Conservation (phyloP, 2,797 vertebrate genomes). For the Trachops cirrhosus region DNA sequence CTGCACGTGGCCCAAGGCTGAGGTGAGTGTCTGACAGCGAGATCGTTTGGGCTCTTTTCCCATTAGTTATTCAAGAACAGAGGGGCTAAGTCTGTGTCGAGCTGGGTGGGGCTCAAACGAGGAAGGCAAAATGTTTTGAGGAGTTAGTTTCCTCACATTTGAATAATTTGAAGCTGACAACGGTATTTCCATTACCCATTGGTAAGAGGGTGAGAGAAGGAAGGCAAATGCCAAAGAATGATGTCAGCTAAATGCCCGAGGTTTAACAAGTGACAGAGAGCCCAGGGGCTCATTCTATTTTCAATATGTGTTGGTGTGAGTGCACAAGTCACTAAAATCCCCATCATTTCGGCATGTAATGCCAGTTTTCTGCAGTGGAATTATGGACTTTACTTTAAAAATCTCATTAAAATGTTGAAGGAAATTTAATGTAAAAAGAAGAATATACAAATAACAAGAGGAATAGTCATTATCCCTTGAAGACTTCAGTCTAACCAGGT, state of each 20-base stretch:
- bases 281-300: conserved; percentile 43
- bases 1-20: conserved; percentile 36
- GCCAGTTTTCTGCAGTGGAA: conserved; percentile 32
- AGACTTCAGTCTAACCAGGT: not conserved
- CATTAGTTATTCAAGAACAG: conserved; percentile 10
- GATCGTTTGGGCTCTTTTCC: not conserved
- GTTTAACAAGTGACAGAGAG: conserved; percentile 60
- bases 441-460: not conserved
- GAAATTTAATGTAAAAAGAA: conserved; percentile 41
- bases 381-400: conserved; percentile 55
- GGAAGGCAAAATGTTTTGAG: conserved; percentile 30
- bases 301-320: conserved; percentile 40
- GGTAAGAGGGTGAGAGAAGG: conserved; percentile 64
- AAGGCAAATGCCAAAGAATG: conserved; percentile 63
- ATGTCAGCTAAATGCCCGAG: conserved; percentile 57
- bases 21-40: conserved; percentile 28
- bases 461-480: not conserved
- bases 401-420: conserved; percentile 49
- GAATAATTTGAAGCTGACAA: conserved; percentile 67
- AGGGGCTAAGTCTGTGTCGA: not conserved
- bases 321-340: conserved; percentile 37
- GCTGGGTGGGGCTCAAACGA: not conserved
- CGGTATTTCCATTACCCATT: conserved; percentile 65
- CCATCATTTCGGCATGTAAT: not conserved
- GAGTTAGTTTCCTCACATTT: conserved; percentile 32